Evolutionary conservation across 2,888 invertebrate species (phyloP).

Genomic region (Eupithecia insigniata): DNA sequence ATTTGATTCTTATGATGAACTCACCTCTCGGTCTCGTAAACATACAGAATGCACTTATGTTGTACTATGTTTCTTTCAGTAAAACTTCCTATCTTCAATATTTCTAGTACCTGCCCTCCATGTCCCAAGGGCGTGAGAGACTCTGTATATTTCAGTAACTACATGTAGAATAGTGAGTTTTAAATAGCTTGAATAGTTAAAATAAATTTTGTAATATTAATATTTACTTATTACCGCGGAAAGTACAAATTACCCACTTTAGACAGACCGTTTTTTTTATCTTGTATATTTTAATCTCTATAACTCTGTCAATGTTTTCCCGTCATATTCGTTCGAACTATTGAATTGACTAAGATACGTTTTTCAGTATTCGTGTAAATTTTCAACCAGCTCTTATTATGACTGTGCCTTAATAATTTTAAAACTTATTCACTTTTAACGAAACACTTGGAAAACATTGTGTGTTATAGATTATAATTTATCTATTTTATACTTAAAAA

Average conservation of each 20-base stretch:
- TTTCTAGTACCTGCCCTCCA: not conserved
- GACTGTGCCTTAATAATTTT: constrained; percentile 36
- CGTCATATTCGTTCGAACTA: constrained; percentile 10
- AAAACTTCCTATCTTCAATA: too few relatives aligned
- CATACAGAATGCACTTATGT: not conserved
- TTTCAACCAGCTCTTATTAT: constrained; percentile 8
- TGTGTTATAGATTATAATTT: not conserved
- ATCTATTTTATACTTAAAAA: not conserved
- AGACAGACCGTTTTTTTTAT: constrained; percentile 8
- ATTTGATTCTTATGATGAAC: not conserved
- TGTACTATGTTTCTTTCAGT: not conserved
- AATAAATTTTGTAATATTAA: constrained; percentile 21
- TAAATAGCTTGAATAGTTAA: constrained; percentile 28
- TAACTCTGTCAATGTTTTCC: constrained; percentile 25
- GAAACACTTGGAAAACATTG: constrained; percentile 24
- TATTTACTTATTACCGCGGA: constrained; percentile 19
- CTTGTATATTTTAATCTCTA: not conserved
- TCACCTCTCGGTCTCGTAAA: not conserved
- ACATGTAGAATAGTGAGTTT: constrained; percentile 29
- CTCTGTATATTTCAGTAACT: not conserved
- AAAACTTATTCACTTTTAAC: constrained; percentile 12
- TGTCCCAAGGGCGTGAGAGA: not conserved
- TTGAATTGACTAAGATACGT: constrained; percentile 5
- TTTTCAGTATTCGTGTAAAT: constrained; percentile 7
- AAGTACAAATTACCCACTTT: constrained; percentile 30